Conservation (phyloP, 1,140 invertebrate species). For the Drosophila varians region DNA sequence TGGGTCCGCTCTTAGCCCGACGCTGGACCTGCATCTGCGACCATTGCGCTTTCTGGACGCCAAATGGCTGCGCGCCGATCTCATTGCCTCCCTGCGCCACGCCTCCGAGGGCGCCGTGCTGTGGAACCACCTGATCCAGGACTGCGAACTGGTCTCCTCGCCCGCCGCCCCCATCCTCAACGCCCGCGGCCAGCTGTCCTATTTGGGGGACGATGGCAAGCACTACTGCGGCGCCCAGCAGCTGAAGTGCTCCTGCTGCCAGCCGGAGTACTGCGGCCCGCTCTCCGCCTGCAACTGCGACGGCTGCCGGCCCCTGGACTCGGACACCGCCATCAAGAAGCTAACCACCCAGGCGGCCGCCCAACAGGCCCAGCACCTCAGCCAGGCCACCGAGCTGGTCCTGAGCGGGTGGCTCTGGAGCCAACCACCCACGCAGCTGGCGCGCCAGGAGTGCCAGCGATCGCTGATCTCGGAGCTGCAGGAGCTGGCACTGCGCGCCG, state of each 20-base stretch:
- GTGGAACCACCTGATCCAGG: slow-evolving; percentile 82
- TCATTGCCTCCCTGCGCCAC: slow-evolving; percentile 76
- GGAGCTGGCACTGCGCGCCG: slow-evolving; percentile 70
- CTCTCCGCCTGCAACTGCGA: slow-evolving; percentile 80
- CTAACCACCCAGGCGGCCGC: slow-evolving; percentile 60
- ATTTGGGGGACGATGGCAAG: slow-evolving; percentile 80
- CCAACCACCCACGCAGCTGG: slow-evolving; percentile 59
- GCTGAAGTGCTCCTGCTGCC: slow-evolving; percentile 76
- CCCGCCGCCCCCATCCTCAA: slow-evolving; percentile 62
- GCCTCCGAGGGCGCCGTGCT: slow-evolving; percentile 66
- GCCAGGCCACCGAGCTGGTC: slow-evolving; percentile 66
- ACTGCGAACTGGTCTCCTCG: slow-evolving; percentile 79
- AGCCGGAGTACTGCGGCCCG: slow-evolving; percentile 77
- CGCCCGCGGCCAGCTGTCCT: slow-evolving; percentile 71
- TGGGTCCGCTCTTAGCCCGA: slow-evolving; percentile 1
- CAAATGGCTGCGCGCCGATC: slow-evolving; percentile 83
- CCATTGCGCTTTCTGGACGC: slow-evolving; percentile 75
- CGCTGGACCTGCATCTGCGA: slow-evolving; percentile 73
- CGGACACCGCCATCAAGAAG: slow-evolving; percentile 77
- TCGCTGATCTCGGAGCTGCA: slow-evolving; percentile 72
- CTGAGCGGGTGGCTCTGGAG: slow-evolving; percentile 80
- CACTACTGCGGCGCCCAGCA: slow-evolving; percentile 80
- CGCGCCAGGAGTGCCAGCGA: slow-evolving; percentile 72
- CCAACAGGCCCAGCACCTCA: slow-evolving; percentile 55
- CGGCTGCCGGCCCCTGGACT: slow-evolving; percentile 72